Conservation (phyloP, 2,113 vertebrate genomes). For the Myotis brandtii region DNA sequence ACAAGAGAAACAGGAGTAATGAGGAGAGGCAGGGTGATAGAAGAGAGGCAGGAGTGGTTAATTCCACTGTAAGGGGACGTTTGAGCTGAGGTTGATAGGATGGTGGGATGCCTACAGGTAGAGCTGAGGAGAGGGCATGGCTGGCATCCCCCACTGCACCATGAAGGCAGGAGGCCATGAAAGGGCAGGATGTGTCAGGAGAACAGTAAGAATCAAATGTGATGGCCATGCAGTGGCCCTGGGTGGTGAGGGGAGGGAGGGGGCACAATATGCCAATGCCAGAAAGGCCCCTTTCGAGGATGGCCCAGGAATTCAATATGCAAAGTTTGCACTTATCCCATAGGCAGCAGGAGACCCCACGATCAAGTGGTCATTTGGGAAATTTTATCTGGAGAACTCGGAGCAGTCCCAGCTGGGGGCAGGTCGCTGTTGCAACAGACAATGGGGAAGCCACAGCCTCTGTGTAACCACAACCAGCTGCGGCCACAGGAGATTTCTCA, state of each 20-base stretch:
- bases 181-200: not conserved
- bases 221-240: not conserved
- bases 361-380: not conserved
- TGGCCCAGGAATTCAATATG: not conserved
- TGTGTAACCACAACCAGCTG: not conserved
- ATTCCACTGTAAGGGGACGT: too few relatives aligned
- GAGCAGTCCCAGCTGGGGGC: not conserved
- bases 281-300: not conserved
- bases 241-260: not conserved
- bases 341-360: not conserved
- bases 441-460: not conserved
- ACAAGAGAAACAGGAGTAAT: not conserved
- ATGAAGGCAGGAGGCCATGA: not conserved
- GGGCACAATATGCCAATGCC: not conserved
- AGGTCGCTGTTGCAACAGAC: not conserved
- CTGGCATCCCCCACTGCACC: rapidly evolving
- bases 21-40: not conserved
- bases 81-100: not conserved
- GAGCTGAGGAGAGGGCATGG: not conserved
- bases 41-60: not conserved
- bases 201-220: not conserved
- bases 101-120: not conserved
- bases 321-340: not conserved
- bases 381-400: not conserved
- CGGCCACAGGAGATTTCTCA: not conserved